Base-by-base conservation (phyloP, 2,797 vertebrate species). In the Telmatherina bonti region DNA sequence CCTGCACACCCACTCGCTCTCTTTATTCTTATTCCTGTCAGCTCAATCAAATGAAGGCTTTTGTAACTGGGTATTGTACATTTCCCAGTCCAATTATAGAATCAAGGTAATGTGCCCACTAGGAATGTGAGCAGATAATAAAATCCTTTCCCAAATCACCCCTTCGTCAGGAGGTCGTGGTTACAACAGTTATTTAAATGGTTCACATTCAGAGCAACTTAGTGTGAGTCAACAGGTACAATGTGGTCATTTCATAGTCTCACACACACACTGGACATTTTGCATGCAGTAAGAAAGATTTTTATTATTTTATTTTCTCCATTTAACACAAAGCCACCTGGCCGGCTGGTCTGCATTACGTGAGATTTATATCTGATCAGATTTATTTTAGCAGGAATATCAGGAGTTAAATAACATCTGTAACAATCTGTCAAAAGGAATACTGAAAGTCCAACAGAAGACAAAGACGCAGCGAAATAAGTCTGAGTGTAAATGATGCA, bases 1-100 rank as follows among this genome's bases (percentile, higher is more conserved):
- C 70, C 53, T 38, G 26, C 52, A 56, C 74, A 8, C 78, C 83
- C 78, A 72, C 77, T 67, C 70, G 33, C 55, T 36, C 26, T 26
- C 72, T 79, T 74, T 70, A 63, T 85, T 71, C 56, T 45, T 31
- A 11, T 54, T 81, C 70, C 66, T 78, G 81, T 76, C 70, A 75
- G 47, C 60, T 41, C 43, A 65, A 64, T 41, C 43, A 65, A 64
- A 74, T 62, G 13, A 79, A 73, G 13, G 58, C 68, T 35, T 27
- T 0, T 27, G 74, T 78, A 8, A 57, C 35, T 18, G 58, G 0
- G 54, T 45, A 45, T 77, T 83, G 67, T 43, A 16, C 16, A 38
- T 43, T 43, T 72, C 67, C 55, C 35, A 0, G 54, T 7, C 6
- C 41, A 36, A 52, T 47, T 79, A 31, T 69, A 62, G 11, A 70